phyloP scores from a whole-genome alignment of 53 echinoderm and acorn worm genomes.

The Patiria pectinifera region DNA sequence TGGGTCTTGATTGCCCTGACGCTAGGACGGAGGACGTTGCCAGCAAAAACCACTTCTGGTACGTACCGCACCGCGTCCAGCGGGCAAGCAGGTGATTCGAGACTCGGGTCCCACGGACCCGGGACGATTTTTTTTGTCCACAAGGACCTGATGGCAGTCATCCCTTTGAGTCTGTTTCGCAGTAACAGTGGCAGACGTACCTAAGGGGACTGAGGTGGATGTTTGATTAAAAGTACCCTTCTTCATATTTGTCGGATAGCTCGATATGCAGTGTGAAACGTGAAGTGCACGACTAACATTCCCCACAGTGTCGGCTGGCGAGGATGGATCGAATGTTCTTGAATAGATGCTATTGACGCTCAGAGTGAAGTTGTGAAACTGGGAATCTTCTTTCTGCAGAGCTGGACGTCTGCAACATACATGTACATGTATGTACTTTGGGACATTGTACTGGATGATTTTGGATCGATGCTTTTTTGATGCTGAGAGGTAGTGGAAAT shows the following conservation, averaged over 20 bases:
- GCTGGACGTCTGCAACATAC: background rate
- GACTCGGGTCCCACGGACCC: background rate
- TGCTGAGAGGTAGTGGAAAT: too few species aligned
- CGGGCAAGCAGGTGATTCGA: constrained; percentile 5
- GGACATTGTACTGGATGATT: background rate
- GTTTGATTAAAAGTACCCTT: background rate
- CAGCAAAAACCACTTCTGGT: background rate
- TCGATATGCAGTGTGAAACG: background rate
- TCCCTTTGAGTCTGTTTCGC: background rate
- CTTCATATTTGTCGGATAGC: background rate
- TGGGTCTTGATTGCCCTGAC: background rate
- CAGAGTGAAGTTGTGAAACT: background rate
- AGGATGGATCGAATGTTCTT: background rate
- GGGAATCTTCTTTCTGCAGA: background rate
- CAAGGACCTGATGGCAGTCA: background rate
- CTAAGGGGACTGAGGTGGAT: background rate
- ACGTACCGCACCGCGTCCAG: background rate
- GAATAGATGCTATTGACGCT: background rate
- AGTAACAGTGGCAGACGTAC: background rate
- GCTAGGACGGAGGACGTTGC: background rate
- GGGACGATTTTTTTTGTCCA: background rate
- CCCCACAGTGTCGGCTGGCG: background rate
- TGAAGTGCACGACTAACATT: background rate
- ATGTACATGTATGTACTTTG: background rate
- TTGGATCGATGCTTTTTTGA: background rate